A percentile compares a stretch with the other conserved stretches of the same genome.
These are phyloP conservation scores for Pantherophis alleghaniensis DNA, from an alignment of 2,797 vertebrate genomes.

Conservation along the genomic window DNA sequence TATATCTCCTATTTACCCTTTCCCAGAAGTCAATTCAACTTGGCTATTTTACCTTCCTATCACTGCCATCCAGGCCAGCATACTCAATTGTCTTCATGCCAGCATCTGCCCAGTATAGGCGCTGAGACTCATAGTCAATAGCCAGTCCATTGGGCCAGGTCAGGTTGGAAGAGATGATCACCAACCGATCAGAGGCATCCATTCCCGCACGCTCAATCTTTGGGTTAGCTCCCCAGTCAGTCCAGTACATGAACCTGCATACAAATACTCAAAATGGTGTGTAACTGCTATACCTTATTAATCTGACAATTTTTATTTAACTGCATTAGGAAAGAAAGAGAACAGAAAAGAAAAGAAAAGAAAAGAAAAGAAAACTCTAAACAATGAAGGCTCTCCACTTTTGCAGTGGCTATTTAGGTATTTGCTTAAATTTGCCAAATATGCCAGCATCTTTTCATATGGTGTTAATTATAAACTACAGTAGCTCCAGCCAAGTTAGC, in stretches of 20 bases:
- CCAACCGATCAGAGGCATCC: slow-evolving; percentile 90
- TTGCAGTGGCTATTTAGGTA: background rate
- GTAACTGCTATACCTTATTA: background rate
- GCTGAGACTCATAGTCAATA: slow-evolving; percentile 89
- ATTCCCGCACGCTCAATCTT: slow-evolving; percentile 97
- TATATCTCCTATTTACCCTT: background rate
- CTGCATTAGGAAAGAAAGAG: background rate
- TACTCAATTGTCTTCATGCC: slow-evolving; percentile 97
- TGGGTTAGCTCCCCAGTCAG: slow-evolving; percentile 97
- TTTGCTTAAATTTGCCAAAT: background rate
- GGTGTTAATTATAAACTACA: background rate
- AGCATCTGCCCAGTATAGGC: slow-evolving; percentile 96
- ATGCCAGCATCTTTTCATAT: background rate
- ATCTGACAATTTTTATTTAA: background rate
- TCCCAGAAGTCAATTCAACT: background rate
- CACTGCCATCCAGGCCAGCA: slow-evolving; percentile 88
- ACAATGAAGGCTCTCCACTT: background rate
- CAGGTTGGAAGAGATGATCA: slow-evolving; percentile 94
- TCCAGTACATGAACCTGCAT: slow-evolving; percentile 97
- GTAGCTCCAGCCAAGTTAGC: background rate
- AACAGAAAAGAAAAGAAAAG: background rate
- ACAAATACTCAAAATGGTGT: slow-evolving; percentile 32
- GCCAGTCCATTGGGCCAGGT: slow-evolving; percentile 98
- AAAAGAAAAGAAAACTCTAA: background rate
- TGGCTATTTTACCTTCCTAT: slow-evolving; percentile 79